Evolutionary conservation across 2,888 invertebrate species (phyloP), one percentile per base, ranked within the genome.

Genomic region (Athrips mouffetella): DNA sequence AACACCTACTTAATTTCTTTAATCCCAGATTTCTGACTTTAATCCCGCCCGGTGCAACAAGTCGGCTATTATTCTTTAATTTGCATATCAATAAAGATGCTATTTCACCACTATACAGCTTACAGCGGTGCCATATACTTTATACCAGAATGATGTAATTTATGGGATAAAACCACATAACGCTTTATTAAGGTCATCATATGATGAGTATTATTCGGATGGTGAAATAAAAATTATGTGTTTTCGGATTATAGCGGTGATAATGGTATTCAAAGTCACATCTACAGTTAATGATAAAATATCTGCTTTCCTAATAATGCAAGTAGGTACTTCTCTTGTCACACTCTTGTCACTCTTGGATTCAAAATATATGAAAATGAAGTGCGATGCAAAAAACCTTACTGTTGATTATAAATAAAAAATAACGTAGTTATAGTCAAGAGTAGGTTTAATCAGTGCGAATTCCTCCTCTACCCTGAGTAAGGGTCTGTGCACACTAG

Each of bases 1-100:
- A 33, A 33, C 33, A 33, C 33, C 33, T 33, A 33, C 33, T 33
- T 15, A 37, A 37, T 7, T 20, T 25, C 5, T 4, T 5, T 37
- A 37, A 37, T 37, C 37, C n/a, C 7, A n/a, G 18, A 20, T 37
- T 37, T 37, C 20, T 25, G 5, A 25, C 25, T n/a, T 16, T 37
- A 37, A 37, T 37, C 37, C 37, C 16, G 37, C n/a, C 37, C 18
- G 16, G n/a, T 37, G 37, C 18, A 18, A 37, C 18, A 8, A n/a
- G 18, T 37, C 37, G 15, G 25, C 15, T 25, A 25, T 15, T 15
- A 30, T 23, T 21, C n/a, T 40, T 30, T 30, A 42, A 45, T 50
- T 50, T 50, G 47, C 50, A 50, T 50, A 47, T 11, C 45, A 20
- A 50, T 48, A 48, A 40, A 40, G 33, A 41, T 10, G 3, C 33